Evolutionary conservation across 2,113 vertebrate genomes (phyloP).

Genomic region (Odontesthes bonariensis): DNA sequence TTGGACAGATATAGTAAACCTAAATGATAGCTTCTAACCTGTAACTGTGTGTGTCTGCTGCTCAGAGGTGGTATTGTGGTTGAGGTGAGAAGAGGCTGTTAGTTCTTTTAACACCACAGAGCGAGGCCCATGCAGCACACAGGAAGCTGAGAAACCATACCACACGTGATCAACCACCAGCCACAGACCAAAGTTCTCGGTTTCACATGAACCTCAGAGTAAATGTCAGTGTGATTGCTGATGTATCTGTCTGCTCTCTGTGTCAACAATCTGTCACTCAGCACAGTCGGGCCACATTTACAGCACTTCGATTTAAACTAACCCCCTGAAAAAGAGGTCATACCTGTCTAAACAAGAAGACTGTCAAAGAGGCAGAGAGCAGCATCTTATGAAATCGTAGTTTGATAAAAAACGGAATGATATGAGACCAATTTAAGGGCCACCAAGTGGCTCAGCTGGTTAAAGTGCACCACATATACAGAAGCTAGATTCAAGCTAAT

Average conservation of each 20-base stretch:
- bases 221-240: background rate
- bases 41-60: background rate
- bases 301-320: background rate
- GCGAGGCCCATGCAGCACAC: background rate
- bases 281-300: background rate
- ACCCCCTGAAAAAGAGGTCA: background rate
- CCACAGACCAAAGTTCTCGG: background rate
- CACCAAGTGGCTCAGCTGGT: too few species aligned
- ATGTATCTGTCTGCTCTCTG: background rate
- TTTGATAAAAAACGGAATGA: background rate
- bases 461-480: too few species aligned
- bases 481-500: too few species aligned
- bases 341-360: background rate
- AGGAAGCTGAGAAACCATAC: background rate
- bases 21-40: too few species aligned
- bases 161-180: background rate
- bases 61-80: constrained; percentile 11
- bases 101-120: background rate
- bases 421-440: background rate
- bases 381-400: background rate
- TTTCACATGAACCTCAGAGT: background rate
- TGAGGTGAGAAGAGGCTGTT: background rate
- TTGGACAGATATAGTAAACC: background rate
- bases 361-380: background rate
- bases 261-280: background rate